phyloP scores from a whole-genome alignment of 2,888 invertebrate species.

The Netelia inedita region DNA sequence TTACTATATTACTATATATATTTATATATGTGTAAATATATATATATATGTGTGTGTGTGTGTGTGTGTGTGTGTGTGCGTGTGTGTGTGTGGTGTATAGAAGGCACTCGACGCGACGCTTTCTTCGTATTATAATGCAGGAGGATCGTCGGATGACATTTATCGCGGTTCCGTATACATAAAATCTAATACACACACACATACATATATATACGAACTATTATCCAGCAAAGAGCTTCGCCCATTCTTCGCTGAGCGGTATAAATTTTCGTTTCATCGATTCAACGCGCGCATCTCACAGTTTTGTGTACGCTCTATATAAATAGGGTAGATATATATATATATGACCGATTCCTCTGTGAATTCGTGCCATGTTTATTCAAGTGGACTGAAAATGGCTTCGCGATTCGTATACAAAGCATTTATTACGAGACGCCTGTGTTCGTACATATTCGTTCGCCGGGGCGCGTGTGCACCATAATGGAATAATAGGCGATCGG shows the following conservation, averaged over 20 bases:
- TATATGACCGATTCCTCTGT: conserved; percentile 16
- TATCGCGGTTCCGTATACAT: conserved; percentile 60
- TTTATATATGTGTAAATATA: no score
- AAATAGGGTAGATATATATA: not conserved
- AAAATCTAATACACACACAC: conserved; percentile 26
- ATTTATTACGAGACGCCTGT: conserved; percentile 35
- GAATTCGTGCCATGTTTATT: conserved; percentile 57
- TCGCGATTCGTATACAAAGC: conserved; percentile 20
- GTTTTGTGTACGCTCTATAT: not conserved
- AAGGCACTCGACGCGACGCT: conserved; percentile 56
- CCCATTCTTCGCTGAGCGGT: conserved; percentile 29
- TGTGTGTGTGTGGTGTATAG: conserved; percentile 22
- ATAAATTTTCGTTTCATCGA: conserved; percentile 58
- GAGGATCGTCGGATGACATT: conserved; percentile 75
- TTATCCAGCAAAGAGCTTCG: conserved; percentile 47
- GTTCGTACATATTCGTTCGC: conserved; percentile 1
- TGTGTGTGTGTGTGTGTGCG: no score
- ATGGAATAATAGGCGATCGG: not conserved
- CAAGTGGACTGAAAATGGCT: conserved; percentile 63
- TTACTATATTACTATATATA: no score
- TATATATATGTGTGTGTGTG: no score
- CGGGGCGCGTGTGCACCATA: not conserved
- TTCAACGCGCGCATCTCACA: conserved; percentile 1
- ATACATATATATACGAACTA: conserved; percentile 7
- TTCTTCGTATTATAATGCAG: conserved; percentile 71